These are phyloP conservation scores for Hyposoter didymator DNA, from an alignment of 2,888 invertebrate genomes.

Conservation along the genomic window DNA sequence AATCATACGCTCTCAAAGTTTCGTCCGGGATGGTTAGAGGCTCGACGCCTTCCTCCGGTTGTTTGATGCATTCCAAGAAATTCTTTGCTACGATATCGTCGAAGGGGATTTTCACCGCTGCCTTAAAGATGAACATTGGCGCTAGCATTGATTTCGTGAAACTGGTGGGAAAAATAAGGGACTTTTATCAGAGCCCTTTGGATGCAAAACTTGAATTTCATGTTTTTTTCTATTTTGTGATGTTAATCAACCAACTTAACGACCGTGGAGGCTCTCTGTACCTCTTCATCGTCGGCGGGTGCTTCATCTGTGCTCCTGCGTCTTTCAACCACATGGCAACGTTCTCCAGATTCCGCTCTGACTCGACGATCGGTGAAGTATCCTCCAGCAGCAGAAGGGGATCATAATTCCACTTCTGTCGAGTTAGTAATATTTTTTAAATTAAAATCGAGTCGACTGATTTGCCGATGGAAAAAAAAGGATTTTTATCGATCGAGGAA, in stretches of 20 bases:
- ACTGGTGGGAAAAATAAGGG: slow-evolving; percentile 70
- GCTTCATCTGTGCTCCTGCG: slow-evolving; percentile 71
- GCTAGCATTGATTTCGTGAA: slow-evolving; percentile 81
- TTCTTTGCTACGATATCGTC: slow-evolving; percentile 74
- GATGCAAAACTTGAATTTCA: background rate
- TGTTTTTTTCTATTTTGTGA: slow-evolving; percentile 77
- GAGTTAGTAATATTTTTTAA: background rate
- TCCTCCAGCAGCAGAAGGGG: slow-evolving; percentile 8
- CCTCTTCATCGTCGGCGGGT: slow-evolving; percentile 58
- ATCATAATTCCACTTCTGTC: slow-evolving; percentile 64
- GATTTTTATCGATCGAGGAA: background rate
- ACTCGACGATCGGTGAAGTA: slow-evolving; percentile 48
- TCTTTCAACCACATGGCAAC: slow-evolving; percentile 75
- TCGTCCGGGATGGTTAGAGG: slow-evolving; percentile 70
- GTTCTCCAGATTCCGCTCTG: slow-evolving; percentile 65
- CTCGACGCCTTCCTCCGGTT: slow-evolving; percentile 45
- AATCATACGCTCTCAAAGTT: slow-evolving; percentile 74
- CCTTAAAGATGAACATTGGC: slow-evolving; percentile 82
- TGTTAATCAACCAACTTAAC: slow-evolving; percentile 10
- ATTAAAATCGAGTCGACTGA: background rate
- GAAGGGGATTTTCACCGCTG: slow-evolving; percentile 80
- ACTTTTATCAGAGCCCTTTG: background rate
- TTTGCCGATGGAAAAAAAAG: background rate
- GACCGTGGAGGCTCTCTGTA: slow-evolving; percentile 55
- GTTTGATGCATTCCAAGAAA: slow-evolving; percentile 77